Evolutionary conservation across 2,113 vertebrate genomes (phyloP), one percentile per base, ranked within the genome.

Genomic region (Zosterops lateralis): DNA sequence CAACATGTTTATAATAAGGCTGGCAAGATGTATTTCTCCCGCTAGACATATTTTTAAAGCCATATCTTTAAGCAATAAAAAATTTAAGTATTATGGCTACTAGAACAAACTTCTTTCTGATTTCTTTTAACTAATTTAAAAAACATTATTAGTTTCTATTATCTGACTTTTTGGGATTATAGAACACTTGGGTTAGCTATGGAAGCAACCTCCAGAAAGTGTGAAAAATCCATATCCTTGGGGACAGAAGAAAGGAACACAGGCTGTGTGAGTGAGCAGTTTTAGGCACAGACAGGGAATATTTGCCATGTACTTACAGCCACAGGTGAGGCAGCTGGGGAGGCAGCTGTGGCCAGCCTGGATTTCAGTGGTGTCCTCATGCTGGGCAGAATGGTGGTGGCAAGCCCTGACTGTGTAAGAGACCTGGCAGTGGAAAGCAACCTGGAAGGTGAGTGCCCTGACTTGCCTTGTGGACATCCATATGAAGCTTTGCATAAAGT

Each of bases 381-480:
- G 11, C 34, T 50, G 48, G 34, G 24, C n/a, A 61, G 31, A 51
- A 32, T 21, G 6, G 1, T 17, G 17, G 6, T 66, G 32, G 7
- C 19, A 58, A 12, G 20, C 5, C 8, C 13, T n/a, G 29, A 36
- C 18, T 38, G 7, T 14, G 3, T 5, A 7, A 64, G 28, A 54
- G 22, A 50, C 2, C 5, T 51, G 17, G 13, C 50, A 72, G 25
- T 24, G 40, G 28, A 36, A 73, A 70, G 44, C 10, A 81, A 17
- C 42, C 56, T 9, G 15, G 36, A 61, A 93, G 17, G 18, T 1
- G 14, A 56, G 2, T 15, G 21, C 17, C 53, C 16, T 54, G 25
- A 25, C 14, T 31, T 34, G 3, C 3, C n/a, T n/a, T 84, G 21
- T 8, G 7, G 9, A 2, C 15, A 20, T 66, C 16, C 1, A 0